Base-by-base conservation (phyloP, 2,113 vertebrate genomes). In the Crotalus tigris region DNA sequence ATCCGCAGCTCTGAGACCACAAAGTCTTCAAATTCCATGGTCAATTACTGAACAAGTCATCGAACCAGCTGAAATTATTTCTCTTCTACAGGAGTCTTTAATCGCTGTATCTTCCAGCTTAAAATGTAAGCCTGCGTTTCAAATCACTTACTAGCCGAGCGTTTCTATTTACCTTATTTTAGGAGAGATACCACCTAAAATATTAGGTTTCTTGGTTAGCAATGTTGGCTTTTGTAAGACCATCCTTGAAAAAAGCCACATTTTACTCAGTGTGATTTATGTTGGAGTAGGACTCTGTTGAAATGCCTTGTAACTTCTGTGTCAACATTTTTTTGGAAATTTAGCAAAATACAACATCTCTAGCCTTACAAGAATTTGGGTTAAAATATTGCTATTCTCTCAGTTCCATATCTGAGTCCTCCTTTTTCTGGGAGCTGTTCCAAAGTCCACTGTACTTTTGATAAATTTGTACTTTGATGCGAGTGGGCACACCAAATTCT, bases 1-100 rank as follows among this genome's bases (percentile, higher is more conserved):
- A 97, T 96, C 95, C 94, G 89, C 89, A 94, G 88, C 93, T 96
- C 94, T 95, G 94, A 95, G 95, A 93, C 91, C 91, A 91, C 95
- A 95, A 81, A 94, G 49, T 92, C 95, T 17, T 55, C 54, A 87
- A 95, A 96, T 93, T 93, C 93, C 93, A 94, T 85, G 44, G 90
- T 94, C 95, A 61, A 39, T 93, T 95, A 49, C 92, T 24, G 23
- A 91, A 93, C 69, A 92, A 51, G 55, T 91, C 93, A 94, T 95
- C 95, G 92, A 95, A 93, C 92, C 93, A 94, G 0, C 0, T 55
- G 24, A 92, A 91, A 94, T 85, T 46, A 92, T 89, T 23, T 26
- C 2, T 39, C 49, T 23, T 53, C 8, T 92, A 92, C 90, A 94
- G 69, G 57, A 94, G 53, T 29, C 51, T 89, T 89, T 91, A 91